Conservation (phyloP, 2,113 vertebrate species). For the Mesitornis unicolor region DNA sequence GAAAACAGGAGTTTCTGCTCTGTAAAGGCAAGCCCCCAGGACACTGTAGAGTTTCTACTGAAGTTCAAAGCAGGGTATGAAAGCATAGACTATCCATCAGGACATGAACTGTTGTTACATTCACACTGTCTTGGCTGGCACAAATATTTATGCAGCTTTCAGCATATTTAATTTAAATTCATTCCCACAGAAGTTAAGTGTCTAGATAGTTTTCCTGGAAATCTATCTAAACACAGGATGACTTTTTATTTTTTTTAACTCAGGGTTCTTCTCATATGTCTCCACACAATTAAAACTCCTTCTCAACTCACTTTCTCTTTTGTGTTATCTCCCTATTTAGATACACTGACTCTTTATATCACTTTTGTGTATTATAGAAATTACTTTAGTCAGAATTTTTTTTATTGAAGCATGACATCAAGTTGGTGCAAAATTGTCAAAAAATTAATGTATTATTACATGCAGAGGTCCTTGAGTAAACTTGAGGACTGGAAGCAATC, state of each 20-base stretch:
- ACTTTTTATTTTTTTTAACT: slow-evolving; percentile 8
- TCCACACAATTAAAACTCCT: not conserved
- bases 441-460: not conserved
- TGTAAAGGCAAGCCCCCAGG: not conserved
- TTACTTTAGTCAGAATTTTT: not conserved
- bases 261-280: not conserved
- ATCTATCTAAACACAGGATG: not conserved
- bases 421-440: not conserved
- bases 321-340: not conserved
- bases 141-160: slow-evolving; percentile 68
- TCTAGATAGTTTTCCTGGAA: slow-evolving; percentile 3
- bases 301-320: not conserved
- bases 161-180: slow-evolving; percentile 16
- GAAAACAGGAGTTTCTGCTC: slow-evolving; percentile 43
- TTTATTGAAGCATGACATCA: not conserved
- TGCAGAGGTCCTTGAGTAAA: not conserved
- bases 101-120: slow-evolving; percentile 32
- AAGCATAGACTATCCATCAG: slow-evolving; percentile 33
- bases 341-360: not conserved
- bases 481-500: not conserved
- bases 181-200: not conserved
- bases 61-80: slow-evolving; percentile 65
- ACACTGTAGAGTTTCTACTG: slow-evolving; percentile 13
- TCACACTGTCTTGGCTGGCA: slow-evolving; percentile 32
- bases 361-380: not conserved